These are phyloP conservation scores for Synaphobranchus kaupii DNA, from an alignment of 2,797 vertebrate genomes.

Conservation along the genomic window DNA sequence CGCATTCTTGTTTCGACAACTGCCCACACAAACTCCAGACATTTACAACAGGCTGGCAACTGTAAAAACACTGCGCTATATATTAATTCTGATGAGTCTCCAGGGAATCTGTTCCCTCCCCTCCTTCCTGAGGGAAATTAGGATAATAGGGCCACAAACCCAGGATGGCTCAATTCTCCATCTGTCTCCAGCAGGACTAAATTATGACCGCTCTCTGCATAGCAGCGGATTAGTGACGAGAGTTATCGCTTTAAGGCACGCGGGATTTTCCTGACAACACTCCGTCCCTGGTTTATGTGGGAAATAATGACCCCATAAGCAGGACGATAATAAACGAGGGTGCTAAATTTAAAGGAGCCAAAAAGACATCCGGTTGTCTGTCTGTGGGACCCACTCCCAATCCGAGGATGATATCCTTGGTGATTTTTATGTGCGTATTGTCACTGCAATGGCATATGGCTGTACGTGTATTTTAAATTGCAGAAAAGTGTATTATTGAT, in stretches of 20 bases:
- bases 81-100: not conserved
- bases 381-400: not conserved
- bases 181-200: not conserved
- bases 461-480: too few relatives aligned
- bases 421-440: too few relatives aligned
- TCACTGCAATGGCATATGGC: too few relatives aligned
- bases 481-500: too few relatives aligned
- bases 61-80: not conserved
- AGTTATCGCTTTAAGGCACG: not conserved
- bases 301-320: not conserved
- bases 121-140: not conserved
- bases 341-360: not conserved
- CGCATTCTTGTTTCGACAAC: not conserved
- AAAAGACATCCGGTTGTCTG: not conserved
- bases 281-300: not conserved
- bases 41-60: not conserved
- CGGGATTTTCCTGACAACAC: not conserved
- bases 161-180: not conserved
- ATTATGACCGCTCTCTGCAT: not conserved
- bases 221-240: not conserved
- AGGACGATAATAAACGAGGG: not conserved
- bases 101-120: not conserved
- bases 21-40: slow-evolving; percentile 1
- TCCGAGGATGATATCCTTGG: not conserved
- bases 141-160: not conserved